Evolutionary conservation across 2,888 invertebrate genomes (phyloP), one percentile per base, ranked within the genome.

Genomic region (Caenorhabditis sp.): DNA sequence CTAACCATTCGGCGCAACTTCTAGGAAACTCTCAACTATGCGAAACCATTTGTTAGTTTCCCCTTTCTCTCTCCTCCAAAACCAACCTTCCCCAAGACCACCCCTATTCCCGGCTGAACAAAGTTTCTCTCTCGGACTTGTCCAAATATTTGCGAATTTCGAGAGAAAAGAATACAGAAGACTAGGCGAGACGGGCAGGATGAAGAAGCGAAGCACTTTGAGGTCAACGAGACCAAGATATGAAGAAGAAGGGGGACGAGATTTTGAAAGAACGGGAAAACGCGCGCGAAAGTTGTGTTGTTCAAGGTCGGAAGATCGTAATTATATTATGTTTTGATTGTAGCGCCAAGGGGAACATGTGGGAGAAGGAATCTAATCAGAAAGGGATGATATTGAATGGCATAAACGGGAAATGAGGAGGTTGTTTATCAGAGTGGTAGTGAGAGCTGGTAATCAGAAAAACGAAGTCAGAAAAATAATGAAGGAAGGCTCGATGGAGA

Each of bases 101-200:
- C 12, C 38, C 38, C 47, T n/a, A 19, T 47, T 47, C 24, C 38
- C 31, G 63, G 44, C 63, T 63, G 63, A 63, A 63, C 63, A 63
- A 63, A 63, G 63, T 63, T 63, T 63, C 38, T 63, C 44, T 63
- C 38, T 38, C 38, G 44, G 63, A 63, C 44, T 63, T 63, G 63
- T 44, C 16, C 47, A 63, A 63, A 63, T 63, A 63, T 63, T 63
- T 63, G 63, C 63, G 63, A 63, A 19, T 47, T 47, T 47, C 10
- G 41, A 28, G 24, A 22, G 59, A 49, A n/a, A 44, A 58, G 28
- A 28, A 31, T 8, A 22, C 26, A 12, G 51, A 7, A 19, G 66
- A 49, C 10, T 35, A 41, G 26, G 41, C n/a, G n/a, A 69, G 44
- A n/a, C 41, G 26, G 22, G 51, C 54, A 68, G 35, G 16, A 22